Evolutionary conservation across 2,113 vertebrate genomes (phyloP).

Genomic region (Megaceryle maxima): DNA sequence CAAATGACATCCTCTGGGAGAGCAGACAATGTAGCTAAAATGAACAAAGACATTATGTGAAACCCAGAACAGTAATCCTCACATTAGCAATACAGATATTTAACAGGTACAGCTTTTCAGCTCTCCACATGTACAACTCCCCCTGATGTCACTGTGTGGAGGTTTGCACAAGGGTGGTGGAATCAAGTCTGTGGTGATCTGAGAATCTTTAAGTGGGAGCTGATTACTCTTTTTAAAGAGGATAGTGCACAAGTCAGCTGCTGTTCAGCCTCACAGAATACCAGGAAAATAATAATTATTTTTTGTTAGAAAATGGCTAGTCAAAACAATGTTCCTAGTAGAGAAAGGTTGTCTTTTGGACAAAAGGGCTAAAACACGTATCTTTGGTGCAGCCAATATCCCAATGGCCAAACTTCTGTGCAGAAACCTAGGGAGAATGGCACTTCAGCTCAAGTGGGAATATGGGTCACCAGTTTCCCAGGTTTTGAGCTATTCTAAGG

Average conservation of each 20-base stretch:
- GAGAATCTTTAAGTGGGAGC: neutral
- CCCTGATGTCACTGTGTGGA: accelerated
- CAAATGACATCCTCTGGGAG: neutral
- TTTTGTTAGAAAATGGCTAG: neutral
- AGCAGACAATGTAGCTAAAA: neutral
- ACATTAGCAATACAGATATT: neutral
- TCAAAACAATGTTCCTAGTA: neutral
- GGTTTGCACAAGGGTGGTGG: neutral
- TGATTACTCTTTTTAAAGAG: neutral
- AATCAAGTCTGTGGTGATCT: neutral
- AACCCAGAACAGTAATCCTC: neutral
- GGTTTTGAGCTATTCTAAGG: neutral
- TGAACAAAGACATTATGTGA: neutral
- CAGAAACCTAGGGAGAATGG: neutral
- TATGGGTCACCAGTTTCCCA: neutral
- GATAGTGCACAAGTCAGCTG: neutral
- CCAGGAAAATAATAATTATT: neutral
- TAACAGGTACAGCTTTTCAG: neutral
- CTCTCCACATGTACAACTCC: neutral
- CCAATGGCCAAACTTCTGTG: neutral
- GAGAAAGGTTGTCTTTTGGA: neutral
- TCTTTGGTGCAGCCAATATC: neutral
- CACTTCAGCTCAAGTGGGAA: neutral
- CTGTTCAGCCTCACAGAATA: neutral
- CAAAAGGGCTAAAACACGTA: neutral